These are phyloP conservation scores for Xenentodon cancila DNA, from an alignment of 2,797 vertebrate species.

Conservation along the genomic window DNA sequence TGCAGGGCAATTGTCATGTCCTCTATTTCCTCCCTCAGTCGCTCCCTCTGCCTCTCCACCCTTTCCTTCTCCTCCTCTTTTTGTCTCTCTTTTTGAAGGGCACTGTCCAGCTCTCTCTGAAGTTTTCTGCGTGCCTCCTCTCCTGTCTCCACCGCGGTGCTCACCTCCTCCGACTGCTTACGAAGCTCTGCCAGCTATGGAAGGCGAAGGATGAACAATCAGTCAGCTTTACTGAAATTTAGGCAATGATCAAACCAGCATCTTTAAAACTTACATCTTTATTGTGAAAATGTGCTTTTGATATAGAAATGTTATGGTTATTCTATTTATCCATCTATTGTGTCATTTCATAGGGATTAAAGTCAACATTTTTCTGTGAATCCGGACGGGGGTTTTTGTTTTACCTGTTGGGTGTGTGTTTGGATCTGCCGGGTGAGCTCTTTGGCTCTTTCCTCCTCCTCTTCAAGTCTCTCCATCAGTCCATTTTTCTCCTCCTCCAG, in stretches of 20 bases:
- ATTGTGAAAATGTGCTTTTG: too few relatives aligned
- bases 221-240: background rate
- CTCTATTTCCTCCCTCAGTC: conserved; percentile 91
- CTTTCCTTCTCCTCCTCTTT: conserved; percentile 87
- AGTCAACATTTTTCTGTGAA: background rate
- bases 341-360: background rate
- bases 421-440: conserved; percentile 87
- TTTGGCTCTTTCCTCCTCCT: conserved; percentile 86
- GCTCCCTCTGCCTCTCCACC: conserved; percentile 87
- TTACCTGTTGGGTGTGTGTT: conserved; percentile 87
- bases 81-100: conserved; percentile 83
- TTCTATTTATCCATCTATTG: background rate
- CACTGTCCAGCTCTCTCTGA: conserved; percentile 85
- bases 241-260: background rate
- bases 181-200: conserved; percentile 87
- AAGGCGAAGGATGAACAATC: background rate
- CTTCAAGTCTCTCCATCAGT: conserved; percentile 89
- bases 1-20: conserved; percentile 89
- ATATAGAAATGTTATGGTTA: background rate
- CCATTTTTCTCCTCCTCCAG: conserved; percentile 88
- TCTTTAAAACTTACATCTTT: background rate
- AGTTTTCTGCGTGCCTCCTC: conserved; percentile 88
- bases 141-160: conserved; percentile 80
- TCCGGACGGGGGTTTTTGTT: background rate
- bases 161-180: conserved; percentile 89